Base-by-base conservation (phyloP, 92 coral and sea anemone species). In the Virgularia gustaviana region DNA sequence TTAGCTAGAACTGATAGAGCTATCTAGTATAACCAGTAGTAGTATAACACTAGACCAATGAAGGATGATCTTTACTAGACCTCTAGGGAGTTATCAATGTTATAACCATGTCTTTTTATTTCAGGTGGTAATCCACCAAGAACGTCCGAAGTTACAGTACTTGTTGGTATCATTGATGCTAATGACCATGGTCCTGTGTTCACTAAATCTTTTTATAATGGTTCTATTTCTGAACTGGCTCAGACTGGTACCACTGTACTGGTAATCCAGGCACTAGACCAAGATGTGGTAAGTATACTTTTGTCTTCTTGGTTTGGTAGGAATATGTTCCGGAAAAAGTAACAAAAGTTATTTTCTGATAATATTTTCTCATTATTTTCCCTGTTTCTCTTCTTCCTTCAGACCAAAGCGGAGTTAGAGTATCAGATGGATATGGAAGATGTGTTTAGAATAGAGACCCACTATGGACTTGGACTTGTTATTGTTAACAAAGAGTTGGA, bases 141-240 rank as follows among this genome's bases (percentile, higher is more conserved):
- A 16, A 70, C 83, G 55, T 55, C 78, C 38, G 96, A 89, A 72
- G 97, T 89, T 32, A 58, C 66, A 8, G 91, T 89, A 1, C 36
- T 78, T 5, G 64, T 91, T 35, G 85, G 87, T 53, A 95, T 91
- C 39, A 86, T 89, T 54, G 97, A 91, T 71, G 36, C 90, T 64
- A 91, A 91, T 65, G 97, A 91, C 68, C 91, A 89, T 82, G 83
- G 96, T 2, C 87, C 95, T 3, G 51, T 20, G 9, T 88, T 88
- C 42, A 36, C 67, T 6, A 20, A 65, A 0, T 64, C 95, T 1
- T 85, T 85, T 2, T 88, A 77, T 32, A 68, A 80, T 63, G 81
- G 63, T 0, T 49, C 58, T 22, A 57, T 88, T 15, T 49, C 70
- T 9, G 95, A 88, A 63, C 74, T 71, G 65, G 75, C 77, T 16